These are phyloP conservation scores for Archivesica marissinica DNA, from an alignment of 1,140 invertebrate species.

Conservation along the genomic window DNA sequence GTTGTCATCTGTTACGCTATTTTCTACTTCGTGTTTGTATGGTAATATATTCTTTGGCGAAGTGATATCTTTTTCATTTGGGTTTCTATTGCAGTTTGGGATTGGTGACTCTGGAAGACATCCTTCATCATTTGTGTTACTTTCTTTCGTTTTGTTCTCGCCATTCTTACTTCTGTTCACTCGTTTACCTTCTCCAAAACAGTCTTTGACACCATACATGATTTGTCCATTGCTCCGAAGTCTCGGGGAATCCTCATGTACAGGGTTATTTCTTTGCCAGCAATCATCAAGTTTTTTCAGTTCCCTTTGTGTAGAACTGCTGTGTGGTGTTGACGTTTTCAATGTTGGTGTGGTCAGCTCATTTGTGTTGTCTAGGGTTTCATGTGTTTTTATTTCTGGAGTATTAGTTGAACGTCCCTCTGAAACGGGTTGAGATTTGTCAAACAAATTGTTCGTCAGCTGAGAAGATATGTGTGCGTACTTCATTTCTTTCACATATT, in stretches of 20 bases:
- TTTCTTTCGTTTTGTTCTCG: neutral
- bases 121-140: neutral
- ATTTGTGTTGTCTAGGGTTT: too few relatives aligned
- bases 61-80: neutral
- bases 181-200: neutral
- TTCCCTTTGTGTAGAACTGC: conserved; percentile 10
- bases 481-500: too few relatives aligned
- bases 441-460: too few relatives aligned
- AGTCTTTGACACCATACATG: neutral
- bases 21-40: too few relatives aligned
- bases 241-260: conserved; percentile 33
- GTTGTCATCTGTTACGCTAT: too few relatives aligned
- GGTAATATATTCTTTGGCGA: too few relatives aligned
- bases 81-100: neutral
- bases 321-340: too few relatives aligned
- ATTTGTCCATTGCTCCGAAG: conserved; percentile 32
- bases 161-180: neutral
- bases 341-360: too few relatives aligned
- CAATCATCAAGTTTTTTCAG: conserved; percentile 57
- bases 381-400: too few relatives aligned
- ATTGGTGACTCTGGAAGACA: conserved; percentile 39
- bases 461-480: too few relatives aligned
- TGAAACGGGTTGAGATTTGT: too few relatives aligned
- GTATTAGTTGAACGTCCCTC: too few relatives aligned
- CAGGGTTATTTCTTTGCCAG: conserved; percentile 47